Evolutionary conservation across 2,113 vertebrate genomes (phyloP), one percentile per base, ranked within the genome.

Genomic region (Ranitomeya imitator): DNA sequence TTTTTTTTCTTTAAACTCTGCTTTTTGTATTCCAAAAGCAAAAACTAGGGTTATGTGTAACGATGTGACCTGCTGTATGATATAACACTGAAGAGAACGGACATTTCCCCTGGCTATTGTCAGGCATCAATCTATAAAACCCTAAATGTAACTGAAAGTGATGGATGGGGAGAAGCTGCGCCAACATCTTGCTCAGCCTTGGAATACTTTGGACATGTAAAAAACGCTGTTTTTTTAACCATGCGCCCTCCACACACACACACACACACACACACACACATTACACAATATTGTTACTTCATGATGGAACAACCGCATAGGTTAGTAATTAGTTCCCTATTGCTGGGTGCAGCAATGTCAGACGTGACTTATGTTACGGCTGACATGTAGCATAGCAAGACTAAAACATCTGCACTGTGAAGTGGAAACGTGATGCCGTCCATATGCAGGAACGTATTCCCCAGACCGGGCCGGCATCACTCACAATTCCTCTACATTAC

Each of bases 281-380:
- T 83, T 67, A 67, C 81, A 83, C 61, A 83, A 83, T 0, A 18
- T 3, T 26, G 15, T 59, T 31, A 63, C 23, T 78, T 78, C 45
- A 67, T 26, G 7, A n/a, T 65, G 60, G 19, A 65, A 51, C 11
- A 14, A 65, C 15, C 60, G 7, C 80, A 7, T 0, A 67, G 80
- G 31, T 83, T 83, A 65, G 80, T n/a, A 52, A 83, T 83, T 23
- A 19, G 15, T 54, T 74, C 26, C 83, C 83, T 13, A 69, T 85
- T 69, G 12, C 45, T 73, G 52, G 63, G 45, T 26, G 83, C 83
- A 57, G 83, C 51, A 7, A 51, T 83, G 83, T 67, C 52, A 57
- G 54, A 26, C 15, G 14, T 14, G 26, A 83, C 51, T 37, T 37
- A 19, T 18, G 67, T 74, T 31, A 51, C n/a, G 15, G 69, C 52